A percentile compares a stretch with the other conserved stretches of the same genome.
Evolutionary conservation across 2,888 invertebrate genomes (phyloP).

Genomic region (Eretmocerus hayati): DNA sequence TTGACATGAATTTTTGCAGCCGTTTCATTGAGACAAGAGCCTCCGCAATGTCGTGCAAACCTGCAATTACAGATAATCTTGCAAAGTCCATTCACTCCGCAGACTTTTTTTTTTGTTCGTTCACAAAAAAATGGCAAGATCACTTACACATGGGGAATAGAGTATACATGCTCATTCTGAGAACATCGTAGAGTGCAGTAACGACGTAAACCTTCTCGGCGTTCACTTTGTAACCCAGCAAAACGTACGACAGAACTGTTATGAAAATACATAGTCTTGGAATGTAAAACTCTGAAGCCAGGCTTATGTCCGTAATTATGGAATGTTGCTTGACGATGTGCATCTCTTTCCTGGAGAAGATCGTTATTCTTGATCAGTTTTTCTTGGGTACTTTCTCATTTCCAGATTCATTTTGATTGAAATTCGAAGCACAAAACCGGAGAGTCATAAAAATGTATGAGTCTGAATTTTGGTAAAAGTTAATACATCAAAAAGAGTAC

Average conservation of each 20-base stretch:
- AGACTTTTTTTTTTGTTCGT: background rate
- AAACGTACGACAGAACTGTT: constrained; percentile 59
- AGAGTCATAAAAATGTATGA: too few species aligned
- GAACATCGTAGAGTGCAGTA: constrained; percentile 66
- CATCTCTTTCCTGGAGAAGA: constrained; percentile 47
- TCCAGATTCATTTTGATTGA: too few species aligned
- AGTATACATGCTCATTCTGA: constrained; percentile 66
- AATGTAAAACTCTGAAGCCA: constrained; percentile 61
- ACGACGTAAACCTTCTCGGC: constrained; percentile 69
- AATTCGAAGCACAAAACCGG: too few species aligned
- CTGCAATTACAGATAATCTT: too few species aligned
- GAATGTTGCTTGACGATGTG: constrained; percentile 45
- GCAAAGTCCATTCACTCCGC: background rate
- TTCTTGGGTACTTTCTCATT: too few species aligned
- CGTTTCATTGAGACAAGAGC: constrained; percentile 55
- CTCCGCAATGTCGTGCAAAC: constrained; percentile 59
- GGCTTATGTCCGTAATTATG: constrained; percentile 53
- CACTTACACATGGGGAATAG: constrained; percentile 53
- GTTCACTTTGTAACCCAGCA: constrained; percentile 56
- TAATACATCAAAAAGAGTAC: too few species aligned
- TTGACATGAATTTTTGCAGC: constrained; percentile 38
- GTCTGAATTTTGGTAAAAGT: too few species aligned
- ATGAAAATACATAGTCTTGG: constrained; percentile 65
- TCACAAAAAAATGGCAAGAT: background rate
- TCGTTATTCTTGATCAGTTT: constrained; percentile 28